These are phyloP conservation scores for Saturnia pavonia DNA, from an alignment of 2,888 invertebrate species.

Conservation along the genomic window DNA sequence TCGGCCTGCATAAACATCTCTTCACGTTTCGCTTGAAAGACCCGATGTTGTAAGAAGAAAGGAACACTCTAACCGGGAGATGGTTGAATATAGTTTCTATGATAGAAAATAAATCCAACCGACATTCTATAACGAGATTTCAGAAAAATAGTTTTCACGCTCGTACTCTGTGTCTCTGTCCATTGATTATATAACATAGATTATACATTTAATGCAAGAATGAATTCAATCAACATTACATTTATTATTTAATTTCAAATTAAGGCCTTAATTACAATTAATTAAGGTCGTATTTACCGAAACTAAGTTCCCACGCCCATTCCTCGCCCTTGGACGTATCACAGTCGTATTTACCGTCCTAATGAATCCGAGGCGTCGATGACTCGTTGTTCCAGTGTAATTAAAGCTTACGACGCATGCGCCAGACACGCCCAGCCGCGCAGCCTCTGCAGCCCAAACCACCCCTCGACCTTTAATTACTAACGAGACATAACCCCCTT, in stretches of 20 bases:
- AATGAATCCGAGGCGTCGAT: conserved; percentile 77
- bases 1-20: too few species aligned
- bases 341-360: conserved; percentile 48
- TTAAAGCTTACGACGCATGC: conserved; percentile 74
- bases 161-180: neutral
- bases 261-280: conserved; percentile 34
- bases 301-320: conserved; percentile 29
- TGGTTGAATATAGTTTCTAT: too few species aligned
- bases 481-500: conserved; percentile 79
- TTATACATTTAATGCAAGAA: neutral
- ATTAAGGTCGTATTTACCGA: conserved; percentile 43
- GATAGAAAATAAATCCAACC: neutral
- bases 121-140: neutral
- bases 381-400: conserved; percentile 70
- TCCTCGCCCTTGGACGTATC: conserved; percentile 35
- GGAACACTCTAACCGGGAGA: too few species aligned
- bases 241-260: neutral
- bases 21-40: too few species aligned
- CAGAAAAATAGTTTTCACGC: neutral
- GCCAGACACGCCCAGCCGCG: conserved; percentile 74
- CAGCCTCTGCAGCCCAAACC: conserved; percentile 66
- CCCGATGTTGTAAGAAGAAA: too few species aligned
- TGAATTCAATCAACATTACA: neutral
- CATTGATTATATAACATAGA: neutral
- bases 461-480: conserved; percentile 68